Evolutionary conservation across 2,888 invertebrate genomes (phyloP).

Genomic region (Cheilosia soror): DNA sequence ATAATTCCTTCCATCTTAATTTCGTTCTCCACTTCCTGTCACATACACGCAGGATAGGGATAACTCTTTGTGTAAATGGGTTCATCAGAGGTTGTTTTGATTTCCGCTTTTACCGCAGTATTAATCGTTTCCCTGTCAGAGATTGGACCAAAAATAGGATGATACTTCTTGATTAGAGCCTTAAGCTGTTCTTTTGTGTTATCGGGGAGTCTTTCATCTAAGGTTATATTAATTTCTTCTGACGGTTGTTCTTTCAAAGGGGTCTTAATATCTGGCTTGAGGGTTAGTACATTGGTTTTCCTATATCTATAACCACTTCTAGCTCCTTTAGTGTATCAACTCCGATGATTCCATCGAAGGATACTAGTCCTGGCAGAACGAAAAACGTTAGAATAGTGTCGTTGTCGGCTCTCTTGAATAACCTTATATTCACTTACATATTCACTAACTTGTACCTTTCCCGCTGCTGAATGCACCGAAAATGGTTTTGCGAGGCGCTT

Average conservation of each 20-base stretch:
- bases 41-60: not conserved
- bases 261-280: not conserved
- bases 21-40: conserved; percentile 42
- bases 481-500: conserved; percentile 1
- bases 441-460: not conserved
- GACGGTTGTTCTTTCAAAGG: conserved; percentile 48
- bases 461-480: conserved; percentile 2
- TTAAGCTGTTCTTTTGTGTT: not conserved
- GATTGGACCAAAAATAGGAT: not conserved
- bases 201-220: not conserved
- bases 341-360: conserved; percentile 28
- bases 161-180: not conserved
- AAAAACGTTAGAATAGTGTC: conserved; percentile 5
- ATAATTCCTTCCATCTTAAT: too few relatives aligned
- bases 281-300: not conserved
- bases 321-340: conserved; percentile 22
- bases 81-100: not conserved
- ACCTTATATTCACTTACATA: not conserved
- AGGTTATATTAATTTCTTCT: not conserved
- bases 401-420: not conserved
- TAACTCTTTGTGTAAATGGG: not conserved
- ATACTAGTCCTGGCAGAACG: conserved; percentile 4
- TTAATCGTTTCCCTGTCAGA: not conserved
- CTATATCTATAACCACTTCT: conserved; percentile 9
- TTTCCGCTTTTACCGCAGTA: not conserved